A percentile compares a stretch with the other conserved stretches of the same genome.
Evolutionary conservation across 2,113 vertebrate species (phyloP).

Genomic region (Potamarius usumacintae): DNA sequence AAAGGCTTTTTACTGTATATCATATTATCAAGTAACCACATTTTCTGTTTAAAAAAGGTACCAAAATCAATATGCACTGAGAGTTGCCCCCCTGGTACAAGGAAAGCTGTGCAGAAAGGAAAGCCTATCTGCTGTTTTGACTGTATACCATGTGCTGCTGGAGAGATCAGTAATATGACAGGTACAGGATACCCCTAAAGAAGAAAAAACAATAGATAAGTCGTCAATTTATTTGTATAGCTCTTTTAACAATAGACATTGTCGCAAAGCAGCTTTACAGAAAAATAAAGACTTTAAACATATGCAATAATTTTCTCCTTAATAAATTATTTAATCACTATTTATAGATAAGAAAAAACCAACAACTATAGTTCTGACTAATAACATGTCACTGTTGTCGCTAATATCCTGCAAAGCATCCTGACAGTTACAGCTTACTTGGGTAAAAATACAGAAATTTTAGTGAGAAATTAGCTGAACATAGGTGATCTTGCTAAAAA

Average conservation of each 20-base stretch:
- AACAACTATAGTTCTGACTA: not conserved
- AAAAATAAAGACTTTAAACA: no score
- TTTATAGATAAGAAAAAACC: not conserved
- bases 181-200: not conserved
- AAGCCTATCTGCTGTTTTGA: constrained; percentile 17
- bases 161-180: constrained; percentile 2
- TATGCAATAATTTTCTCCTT: no score
- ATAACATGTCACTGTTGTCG: not conserved
- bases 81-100: constrained; percentile 1
- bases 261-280: no score
- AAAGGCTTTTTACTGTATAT: not conserved
- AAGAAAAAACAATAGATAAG: not conserved
- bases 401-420: not conserved
- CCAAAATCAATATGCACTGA: constrained; percentile 2
- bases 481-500: not conserved
- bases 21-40: not conserved
- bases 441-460: not conserved
- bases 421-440: not conserved
- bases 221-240: no score
- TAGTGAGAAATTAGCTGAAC: not conserved
- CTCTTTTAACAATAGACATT: no score
- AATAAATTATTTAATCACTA: no score
- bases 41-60: not conserved
- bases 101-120: constrained; percentile 14
- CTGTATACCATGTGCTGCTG: constrained; percentile 14